phyloP scores from a whole-genome alignment of 1,140 invertebrate genomes.

The Drosophila sechellia region DNA sequence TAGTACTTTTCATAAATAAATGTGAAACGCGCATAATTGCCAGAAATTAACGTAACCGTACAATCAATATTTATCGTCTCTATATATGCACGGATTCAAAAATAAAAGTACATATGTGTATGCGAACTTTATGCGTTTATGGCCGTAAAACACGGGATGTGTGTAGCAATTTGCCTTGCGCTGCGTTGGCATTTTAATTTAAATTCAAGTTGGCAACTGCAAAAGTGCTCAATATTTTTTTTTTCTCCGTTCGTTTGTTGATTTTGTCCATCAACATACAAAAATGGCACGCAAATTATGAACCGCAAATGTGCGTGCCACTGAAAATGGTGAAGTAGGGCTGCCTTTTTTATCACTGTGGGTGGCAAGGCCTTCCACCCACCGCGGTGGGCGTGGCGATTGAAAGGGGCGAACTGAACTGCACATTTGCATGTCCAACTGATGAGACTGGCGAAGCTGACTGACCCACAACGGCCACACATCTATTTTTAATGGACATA shows the following conservation, averaged over 20 bases:
- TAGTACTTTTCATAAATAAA: conserved; percentile 28
- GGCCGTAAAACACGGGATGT: conserved; percentile 1
- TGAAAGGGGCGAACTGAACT: neutral
- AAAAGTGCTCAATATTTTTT: conserved; percentile 49
- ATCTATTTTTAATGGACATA: conserved; percentile 77
- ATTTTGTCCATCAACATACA: conserved; percentile 82
- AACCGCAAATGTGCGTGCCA: conserved; percentile 78
- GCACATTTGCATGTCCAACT: conserved; percentile 49
- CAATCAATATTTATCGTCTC: conserved; percentile 78
- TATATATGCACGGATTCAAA: conserved; percentile 39
- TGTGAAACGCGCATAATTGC: conserved; percentile 72
- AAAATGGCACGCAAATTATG: conserved; percentile 80
- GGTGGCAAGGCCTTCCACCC: neutral
- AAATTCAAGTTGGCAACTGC: conserved; percentile 75
- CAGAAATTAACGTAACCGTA: conserved; percentile 74
- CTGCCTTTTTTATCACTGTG: neutral
- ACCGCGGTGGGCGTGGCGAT: conserved; percentile 3
- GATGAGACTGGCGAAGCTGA: conserved; percentile 31
- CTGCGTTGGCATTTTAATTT: conserved; percentile 75
- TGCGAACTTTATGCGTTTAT: conserved; percentile 35
- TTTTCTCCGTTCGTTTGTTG: conserved; percentile 55
- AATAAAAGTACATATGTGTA: conserved; percentile 25
- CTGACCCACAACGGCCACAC: conserved; percentile 56
- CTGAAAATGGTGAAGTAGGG: conserved; percentile 6
- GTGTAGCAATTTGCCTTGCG: conserved; percentile 53